Conservation (phyloP, 2,113 vertebrate genomes). For the Pachypanchax playfairii region DNA sequence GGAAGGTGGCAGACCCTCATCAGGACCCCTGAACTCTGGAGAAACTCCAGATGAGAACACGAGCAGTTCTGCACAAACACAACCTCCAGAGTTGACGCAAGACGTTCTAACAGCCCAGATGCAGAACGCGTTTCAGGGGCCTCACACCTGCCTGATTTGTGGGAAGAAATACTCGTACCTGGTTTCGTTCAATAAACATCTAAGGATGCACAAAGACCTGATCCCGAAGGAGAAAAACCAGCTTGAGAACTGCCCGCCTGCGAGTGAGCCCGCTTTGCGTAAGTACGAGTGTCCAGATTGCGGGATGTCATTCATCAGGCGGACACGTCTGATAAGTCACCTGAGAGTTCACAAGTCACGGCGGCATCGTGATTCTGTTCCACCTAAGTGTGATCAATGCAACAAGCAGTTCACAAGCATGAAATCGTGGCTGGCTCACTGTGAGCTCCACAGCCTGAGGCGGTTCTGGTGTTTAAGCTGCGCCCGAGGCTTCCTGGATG, state of each 20-base stretch:
- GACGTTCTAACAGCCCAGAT: not conserved
- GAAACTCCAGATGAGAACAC: constrained; percentile 3
- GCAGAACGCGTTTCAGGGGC: not conserved
- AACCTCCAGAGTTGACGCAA: not conserved
- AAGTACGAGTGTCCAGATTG: constrained; percentile 62
- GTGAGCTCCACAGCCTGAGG: constrained; percentile 53
- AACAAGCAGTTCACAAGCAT: constrained; percentile 53
- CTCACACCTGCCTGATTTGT: constrained; percentile 57
- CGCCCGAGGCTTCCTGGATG: constrained; percentile 54
- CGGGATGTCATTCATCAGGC: constrained; percentile 50
- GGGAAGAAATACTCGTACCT: constrained; percentile 70
- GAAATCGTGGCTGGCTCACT: constrained; percentile 45
- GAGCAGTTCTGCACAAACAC: constrained; percentile 7
- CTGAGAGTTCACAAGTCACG: constrained; percentile 46
- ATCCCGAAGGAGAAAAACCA: fast-evolving
- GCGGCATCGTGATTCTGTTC: not conserved
- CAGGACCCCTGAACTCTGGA: not conserved
- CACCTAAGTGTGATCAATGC: constrained; percentile 62
- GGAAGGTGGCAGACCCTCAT: not conserved
- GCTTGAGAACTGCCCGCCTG: fast-evolving
- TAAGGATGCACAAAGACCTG: constrained; percentile 20
- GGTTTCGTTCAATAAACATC: constrained; percentile 69
- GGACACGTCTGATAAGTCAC: constrained; percentile 44
- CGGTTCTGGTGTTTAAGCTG: constrained; percentile 70
- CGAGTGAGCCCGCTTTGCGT: fast-evolving